Percentiles rank a stretch among this genome's conserved stretches.
Conservation (phyloP, 1,140 invertebrate species). For the Meteorus sp. region DNA sequence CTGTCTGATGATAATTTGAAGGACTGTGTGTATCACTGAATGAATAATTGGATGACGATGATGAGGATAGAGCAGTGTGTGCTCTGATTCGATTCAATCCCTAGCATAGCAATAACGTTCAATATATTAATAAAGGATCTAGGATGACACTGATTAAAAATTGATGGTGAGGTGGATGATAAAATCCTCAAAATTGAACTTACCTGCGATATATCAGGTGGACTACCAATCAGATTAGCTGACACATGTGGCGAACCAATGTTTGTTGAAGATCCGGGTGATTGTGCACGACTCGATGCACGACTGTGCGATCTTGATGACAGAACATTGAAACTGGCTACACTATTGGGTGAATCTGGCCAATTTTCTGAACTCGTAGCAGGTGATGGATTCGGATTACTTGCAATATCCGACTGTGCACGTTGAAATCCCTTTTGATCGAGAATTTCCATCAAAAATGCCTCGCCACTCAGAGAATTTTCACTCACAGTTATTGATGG, state of each 20-base stretch:
- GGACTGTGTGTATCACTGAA: slow-evolving; percentile 40
- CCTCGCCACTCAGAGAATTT: slow-evolving; percentile 26
- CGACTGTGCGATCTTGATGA: slow-evolving; percentile 34
- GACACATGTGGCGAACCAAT: slow-evolving; percentile 25
- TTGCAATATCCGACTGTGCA: slow-evolving; percentile 30
- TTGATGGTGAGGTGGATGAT: no score
- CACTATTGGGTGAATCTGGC: slow-evolving; percentile 34
- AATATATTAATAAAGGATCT: no score
- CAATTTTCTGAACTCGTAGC: slow-evolving; percentile 30
- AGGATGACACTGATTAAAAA: no score
- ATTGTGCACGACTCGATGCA: slow-evolving; percentile 34
- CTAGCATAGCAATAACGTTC: slow-evolving; percentile 1
- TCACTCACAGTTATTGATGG: slow-evolving; percentile 32
- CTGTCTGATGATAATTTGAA: slow-evolving; percentile 27
- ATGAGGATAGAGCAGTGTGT: slow-evolving; percentile 31
- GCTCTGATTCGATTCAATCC: slow-evolving; percentile 22
- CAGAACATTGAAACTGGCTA: slow-evolving; percentile 27
- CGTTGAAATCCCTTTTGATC: slow-evolving; percentile 32
- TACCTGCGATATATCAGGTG: slow-evolving; percentile 35
- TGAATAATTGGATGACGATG: slow-evolving; percentile 42
- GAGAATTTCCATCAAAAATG: slow-evolving; percentile 34
- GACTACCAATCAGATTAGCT: slow-evolving; percentile 30
- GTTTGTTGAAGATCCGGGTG: slow-evolving; percentile 26
- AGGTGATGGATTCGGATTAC: slow-evolving; percentile 25
- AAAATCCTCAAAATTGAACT: neutral